phyloP scores from a whole-genome alignment of 2,113 vertebrate species.

The Barbus barbus region DNA sequence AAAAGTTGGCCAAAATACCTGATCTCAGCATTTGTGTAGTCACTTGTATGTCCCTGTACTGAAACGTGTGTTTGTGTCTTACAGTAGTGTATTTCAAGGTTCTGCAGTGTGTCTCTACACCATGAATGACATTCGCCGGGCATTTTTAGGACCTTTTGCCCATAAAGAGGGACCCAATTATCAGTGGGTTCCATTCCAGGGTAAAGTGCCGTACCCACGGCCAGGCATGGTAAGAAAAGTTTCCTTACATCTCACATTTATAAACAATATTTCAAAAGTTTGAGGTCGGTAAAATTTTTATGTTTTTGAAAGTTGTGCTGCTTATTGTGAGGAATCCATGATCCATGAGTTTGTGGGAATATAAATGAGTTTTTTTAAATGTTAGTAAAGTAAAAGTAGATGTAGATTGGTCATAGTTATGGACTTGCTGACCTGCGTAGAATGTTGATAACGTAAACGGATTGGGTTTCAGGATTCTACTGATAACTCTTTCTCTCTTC shows the following conservation, averaged over 20 bases:
- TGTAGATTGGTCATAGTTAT: background rate
- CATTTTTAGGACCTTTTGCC: constrained; percentile 96
- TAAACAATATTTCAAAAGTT: no score
- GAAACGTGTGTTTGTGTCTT: constrained; percentile 28
- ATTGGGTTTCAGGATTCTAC: background rate
- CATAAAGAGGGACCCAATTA: constrained; percentile 98
- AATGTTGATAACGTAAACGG: no score
- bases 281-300: no score
- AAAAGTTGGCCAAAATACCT: no score
- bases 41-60: background rate
- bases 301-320: no score
- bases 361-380: background rate
- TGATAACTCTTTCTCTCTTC: background rate
- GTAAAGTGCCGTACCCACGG: constrained; percentile 94
- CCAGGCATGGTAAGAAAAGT: constrained; percentile 88
- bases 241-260: background rate
- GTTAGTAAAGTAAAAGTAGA: background rate
- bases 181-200: constrained; percentile 96
- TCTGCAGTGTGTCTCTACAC: constrained; percentile 93
- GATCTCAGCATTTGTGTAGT: no score
- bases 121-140: constrained; percentile 94
- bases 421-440: constrained; percentile 1
- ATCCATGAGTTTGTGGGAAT: background rate
- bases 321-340: no score
- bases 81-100: constrained; percentile 91